Evolutionary conservation across 2,888 invertebrate species (phyloP).

Genomic region (Amblyjoppa fuscipennis): DNA sequence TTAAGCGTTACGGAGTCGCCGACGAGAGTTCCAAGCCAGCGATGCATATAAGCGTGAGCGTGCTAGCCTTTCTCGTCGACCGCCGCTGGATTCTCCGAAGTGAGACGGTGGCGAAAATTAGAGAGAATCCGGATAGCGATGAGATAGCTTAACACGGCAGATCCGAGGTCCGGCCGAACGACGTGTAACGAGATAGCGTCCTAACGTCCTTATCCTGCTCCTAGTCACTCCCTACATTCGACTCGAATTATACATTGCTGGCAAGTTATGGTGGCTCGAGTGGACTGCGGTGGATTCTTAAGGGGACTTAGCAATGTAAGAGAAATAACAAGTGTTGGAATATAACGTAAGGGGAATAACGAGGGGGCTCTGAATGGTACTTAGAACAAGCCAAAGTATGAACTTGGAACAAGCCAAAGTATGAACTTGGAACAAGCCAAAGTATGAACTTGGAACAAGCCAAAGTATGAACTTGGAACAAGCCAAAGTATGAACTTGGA

Average conservation of each 20-base stretch:
- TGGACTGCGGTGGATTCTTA: neutral
- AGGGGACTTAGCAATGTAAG: no score
- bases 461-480: no score
- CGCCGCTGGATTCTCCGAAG: neutral
- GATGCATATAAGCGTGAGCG: neutral
- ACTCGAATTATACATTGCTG: neutral
- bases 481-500: no score
- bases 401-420: no score
- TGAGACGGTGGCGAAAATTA: conserved; percentile 5
- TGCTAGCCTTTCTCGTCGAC: neutral
- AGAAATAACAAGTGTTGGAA: no score
- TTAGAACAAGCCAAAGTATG: no score
- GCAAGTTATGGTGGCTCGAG: neutral
- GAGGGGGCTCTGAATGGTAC: no score
- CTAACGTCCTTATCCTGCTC: neutral
- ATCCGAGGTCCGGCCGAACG: neutral
- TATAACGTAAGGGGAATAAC: no score
- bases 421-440: no score
- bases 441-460: no score
- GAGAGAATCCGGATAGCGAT: neutral
- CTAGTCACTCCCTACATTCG: neutral
- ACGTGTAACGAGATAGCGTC: neutral
- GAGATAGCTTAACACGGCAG: neutral
- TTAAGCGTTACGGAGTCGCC: conserved; percentile 65
- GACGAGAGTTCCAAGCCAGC: conserved; percentile 20